Evolutionary conservation across 1,140 invertebrate species (phyloP).

Genomic region (Drosophila orosa): DNA sequence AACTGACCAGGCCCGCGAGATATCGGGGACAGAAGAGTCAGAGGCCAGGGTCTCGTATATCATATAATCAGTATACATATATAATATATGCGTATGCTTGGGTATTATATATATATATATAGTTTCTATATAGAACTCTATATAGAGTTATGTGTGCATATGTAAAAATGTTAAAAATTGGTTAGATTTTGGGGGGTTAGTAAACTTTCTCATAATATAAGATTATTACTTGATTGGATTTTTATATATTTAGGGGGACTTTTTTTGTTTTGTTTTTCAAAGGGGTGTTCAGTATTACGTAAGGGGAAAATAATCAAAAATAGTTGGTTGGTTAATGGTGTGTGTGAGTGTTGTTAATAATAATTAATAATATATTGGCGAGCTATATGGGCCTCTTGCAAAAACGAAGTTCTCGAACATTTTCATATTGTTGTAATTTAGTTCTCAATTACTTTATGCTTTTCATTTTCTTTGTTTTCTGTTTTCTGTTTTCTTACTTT

Average conservation of each 20-base stretch:
- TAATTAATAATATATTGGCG: conserved; percentile 84
- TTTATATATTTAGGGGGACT: conserved; percentile 3
- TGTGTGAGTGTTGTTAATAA: conserved; percentile 66
- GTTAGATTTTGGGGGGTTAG: conserved; percentile 50
- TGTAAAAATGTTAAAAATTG: conserved; percentile 54
- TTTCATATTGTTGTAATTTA: conserved; percentile 58
- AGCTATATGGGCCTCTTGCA: conserved; percentile 85
- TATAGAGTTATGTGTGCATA: conserved; percentile 50
- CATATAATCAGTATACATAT: conserved; percentile 53
- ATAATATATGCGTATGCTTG: conserved; percentile 51
- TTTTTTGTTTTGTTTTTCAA: conserved; percentile 23
- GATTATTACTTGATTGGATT: conserved; percentile 41
- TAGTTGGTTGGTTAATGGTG: conserved; percentile 69
- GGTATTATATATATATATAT: conserved; percentile 57
- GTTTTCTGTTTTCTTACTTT: conserved; percentile 47
- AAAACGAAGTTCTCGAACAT: conserved; percentile 84
- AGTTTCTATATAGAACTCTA: conserved; percentile 54
- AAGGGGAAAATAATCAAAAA: conserved; percentile 66
- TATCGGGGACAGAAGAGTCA: conserved; percentile 32
- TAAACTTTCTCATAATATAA: conserved; percentile 55
- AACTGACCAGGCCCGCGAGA: conserved; percentile 46
- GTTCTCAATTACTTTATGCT: conserved; percentile 49
- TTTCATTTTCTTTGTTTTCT: conserved; percentile 12
- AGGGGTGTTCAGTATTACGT: conserved; percentile 44
- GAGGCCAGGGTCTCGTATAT: conserved; percentile 39